These are phyloP conservation scores for Melanotaenia parkinsoni DNA, from an alignment of 2,797 vertebrate species.

Conservation along the genomic window DNA sequence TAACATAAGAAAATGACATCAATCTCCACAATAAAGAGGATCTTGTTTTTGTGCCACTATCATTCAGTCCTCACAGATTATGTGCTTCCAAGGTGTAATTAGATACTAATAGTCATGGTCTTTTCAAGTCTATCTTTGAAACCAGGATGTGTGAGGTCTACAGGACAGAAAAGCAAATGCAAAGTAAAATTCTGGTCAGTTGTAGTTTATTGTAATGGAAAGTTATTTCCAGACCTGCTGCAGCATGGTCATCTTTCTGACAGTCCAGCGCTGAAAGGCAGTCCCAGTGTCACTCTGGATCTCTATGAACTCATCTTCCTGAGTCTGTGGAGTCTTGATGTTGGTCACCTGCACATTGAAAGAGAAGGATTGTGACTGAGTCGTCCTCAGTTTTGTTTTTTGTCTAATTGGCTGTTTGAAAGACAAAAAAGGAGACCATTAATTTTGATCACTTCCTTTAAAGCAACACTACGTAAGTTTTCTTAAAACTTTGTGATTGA, in stretches of 20 bases:
- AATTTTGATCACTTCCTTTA: neutral
- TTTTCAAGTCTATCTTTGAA: neutral
- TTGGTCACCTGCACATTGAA: conserved; percentile 86
- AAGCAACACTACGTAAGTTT: neutral
- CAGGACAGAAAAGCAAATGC: neutral
- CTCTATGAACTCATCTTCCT: conserved; percentile 98
- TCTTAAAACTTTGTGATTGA: neutral
- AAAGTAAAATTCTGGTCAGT: neutral
- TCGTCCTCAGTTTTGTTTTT: neutral
- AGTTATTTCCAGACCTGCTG: conserved; percentile 87
- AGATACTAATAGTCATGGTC: neutral
- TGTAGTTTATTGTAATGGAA: neutral
- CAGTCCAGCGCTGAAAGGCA: conserved; percentile 95
- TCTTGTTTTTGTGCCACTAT: neutral
- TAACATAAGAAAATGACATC: neutral
- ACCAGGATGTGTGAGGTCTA: neutral
- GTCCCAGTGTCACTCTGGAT: conserved; percentile 97
- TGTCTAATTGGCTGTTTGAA: neutral
- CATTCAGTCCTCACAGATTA: neutral
- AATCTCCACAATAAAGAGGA: neutral
- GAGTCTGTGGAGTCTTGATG: conserved; percentile 92
- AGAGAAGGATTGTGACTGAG: neutral
- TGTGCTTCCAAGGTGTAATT: neutral
- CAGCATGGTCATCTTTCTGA: conserved; percentile 89
- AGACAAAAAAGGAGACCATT: neutral